Conservation (phyloP, 1,140 invertebrate species). For the Camponotus vicinus region DNA sequence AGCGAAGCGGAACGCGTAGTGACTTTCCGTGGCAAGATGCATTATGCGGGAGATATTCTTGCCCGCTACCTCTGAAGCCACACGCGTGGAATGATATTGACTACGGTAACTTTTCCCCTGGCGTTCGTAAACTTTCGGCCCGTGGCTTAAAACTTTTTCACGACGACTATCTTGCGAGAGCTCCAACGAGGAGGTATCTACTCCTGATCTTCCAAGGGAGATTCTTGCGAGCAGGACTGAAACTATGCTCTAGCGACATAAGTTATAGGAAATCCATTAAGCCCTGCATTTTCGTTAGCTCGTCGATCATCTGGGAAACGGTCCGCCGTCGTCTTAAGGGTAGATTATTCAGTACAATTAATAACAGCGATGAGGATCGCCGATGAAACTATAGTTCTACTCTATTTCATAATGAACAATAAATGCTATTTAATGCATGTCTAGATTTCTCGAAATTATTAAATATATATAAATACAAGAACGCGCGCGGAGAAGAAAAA, state of each 20-base stretch:
- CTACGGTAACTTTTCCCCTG: slow-evolving; percentile 32
- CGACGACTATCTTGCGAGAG: slow-evolving; percentile 10
- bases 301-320: slow-evolving; percentile 45
- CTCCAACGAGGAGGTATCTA: slow-evolving; percentile 26
- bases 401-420: not conserved
- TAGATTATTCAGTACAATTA: slow-evolving; percentile 39
- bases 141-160: slow-evolving; percentile 51
- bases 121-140: slow-evolving; percentile 49
- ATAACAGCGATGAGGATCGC: slow-evolving; percentile 33
- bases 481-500: not conserved
- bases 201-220: slow-evolving; percentile 1
- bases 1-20: slow-evolving; percentile 12
- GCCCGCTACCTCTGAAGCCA: slow-evolving; percentile 5
- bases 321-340: not conserved
- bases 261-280: slow-evolving; percentile 67
- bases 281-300: slow-evolving; percentile 53
- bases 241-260: not conserved
- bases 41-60: slow-evolving; percentile 36
- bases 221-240: slow-evolving; percentile 16
- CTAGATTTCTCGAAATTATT: not conserved
- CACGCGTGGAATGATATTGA: slow-evolving; percentile 53
- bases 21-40: slow-evolving; percentile 42
- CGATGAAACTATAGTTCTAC: not conserved
- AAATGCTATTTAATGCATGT: not conserved
- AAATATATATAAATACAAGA: not conserved